Evolutionary conservation across 2,888 invertebrate genomes (phyloP).

Genomic region (Macrosiphum euphorbiae): DNA sequence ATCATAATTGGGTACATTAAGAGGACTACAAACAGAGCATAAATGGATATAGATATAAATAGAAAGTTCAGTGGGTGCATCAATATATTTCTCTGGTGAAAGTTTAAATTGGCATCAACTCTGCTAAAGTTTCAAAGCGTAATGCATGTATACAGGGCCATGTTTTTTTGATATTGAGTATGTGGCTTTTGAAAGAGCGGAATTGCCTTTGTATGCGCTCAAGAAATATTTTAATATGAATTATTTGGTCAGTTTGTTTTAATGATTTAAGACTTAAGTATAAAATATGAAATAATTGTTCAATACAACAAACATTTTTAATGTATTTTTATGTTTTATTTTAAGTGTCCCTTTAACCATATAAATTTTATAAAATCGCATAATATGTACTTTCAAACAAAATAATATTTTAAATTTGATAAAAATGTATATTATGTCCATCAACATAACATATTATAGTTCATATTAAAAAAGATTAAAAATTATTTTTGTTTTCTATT

Average conservation of each 20-base stretch:
- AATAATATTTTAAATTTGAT: not conserved
- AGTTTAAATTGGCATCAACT: too few species aligned
- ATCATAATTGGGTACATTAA: too few species aligned
- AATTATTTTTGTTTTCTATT: slow-evolving; percentile 49
- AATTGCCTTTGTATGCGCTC: too few species aligned
- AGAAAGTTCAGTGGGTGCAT: too few species aligned
- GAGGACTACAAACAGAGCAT: too few species aligned
- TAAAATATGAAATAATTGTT: not conserved
- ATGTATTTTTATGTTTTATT: not conserved
- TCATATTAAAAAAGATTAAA: not conserved
- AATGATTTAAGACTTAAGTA: not conserved
- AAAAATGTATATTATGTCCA: not conserved
- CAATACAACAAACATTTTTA: not conserved
- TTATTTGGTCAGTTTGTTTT: not conserved
- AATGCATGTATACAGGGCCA: too few species aligned
- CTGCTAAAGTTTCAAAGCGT: too few species aligned
- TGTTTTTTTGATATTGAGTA: too few species aligned
- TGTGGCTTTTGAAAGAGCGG: too few species aligned
- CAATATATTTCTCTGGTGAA: too few species aligned
- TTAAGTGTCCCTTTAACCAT: not conserved
- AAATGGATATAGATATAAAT: too few species aligned
- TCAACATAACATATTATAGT: not conserved
- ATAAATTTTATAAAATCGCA: not conserved
- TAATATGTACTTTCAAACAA: not conserved
- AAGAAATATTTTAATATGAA: not conserved